A percentile compares a stretch with the other conserved stretches of the same genome.
phyloP scores from a whole-genome alignment of 2,888 invertebrate species.

The Copidosoma aretas region DNA sequence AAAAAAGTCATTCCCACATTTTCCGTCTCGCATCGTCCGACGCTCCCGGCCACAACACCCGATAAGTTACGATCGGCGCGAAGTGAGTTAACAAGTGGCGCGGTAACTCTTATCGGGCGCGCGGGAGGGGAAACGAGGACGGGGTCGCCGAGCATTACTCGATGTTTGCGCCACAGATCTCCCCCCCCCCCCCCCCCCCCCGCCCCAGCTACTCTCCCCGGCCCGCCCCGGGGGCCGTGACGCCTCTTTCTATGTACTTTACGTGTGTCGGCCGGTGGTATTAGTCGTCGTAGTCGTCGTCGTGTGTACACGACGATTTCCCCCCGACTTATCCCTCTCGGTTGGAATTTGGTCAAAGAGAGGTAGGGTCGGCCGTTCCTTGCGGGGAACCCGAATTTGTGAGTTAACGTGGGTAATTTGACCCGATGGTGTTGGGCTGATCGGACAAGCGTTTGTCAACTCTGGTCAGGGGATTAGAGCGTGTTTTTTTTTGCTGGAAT shows the following conservation, averaged over 20 bases:
- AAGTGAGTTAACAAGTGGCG: slow-evolving; percentile 57
- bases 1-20: too few relatives aligned
- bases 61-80: slow-evolving; percentile 46
- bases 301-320: not conserved
- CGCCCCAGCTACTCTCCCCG: not conserved
- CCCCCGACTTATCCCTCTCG: not conserved
- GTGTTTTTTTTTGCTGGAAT: too few relatives aligned
- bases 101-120: slow-evolving; percentile 54
- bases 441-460: too few relatives aligned
- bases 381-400: slow-evolving; percentile 8
- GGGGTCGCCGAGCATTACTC: not conserved
- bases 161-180: slow-evolving; percentile 11
- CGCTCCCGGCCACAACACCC: not conserved
- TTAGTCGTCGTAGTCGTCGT: not conserved
- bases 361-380: not conserved
- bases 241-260: too few relatives aligned
- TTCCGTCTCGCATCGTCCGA: too few relatives aligned
- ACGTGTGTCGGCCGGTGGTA: too few relatives aligned
- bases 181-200: not conserved
- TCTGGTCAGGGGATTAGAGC: too few relatives aligned
- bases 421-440: too few relatives aligned
- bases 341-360: not conserved
- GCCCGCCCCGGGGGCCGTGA: too few relatives aligned
- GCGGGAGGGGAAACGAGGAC: not conserved
- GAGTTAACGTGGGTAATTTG: slow-evolving; percentile 9